These are phyloP conservation scores for Tetragonisca angustula DNA, from an alignment of 2,888 invertebrate genomes.

Conservation along the genomic window DNA sequence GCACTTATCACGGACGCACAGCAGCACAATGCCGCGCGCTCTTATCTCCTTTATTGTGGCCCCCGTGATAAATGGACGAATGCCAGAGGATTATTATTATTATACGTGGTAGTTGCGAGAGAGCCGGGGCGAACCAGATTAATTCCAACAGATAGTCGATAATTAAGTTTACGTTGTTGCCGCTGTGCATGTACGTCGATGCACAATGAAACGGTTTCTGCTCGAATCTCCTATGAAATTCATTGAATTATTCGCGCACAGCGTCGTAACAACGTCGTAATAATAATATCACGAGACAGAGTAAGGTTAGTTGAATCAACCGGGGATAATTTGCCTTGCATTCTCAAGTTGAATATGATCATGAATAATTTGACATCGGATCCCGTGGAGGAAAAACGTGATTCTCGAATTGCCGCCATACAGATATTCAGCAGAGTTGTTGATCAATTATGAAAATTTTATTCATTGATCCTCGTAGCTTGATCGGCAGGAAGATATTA, in stretches of 20 bases:
- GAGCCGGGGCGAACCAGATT: conserved; percentile 2
- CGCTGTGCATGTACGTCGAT: not conserved
- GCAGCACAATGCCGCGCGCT: conserved; percentile 23
- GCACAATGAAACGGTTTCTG: not conserved
- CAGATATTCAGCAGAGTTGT: no score
- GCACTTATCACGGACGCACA: conserved; percentile 22
- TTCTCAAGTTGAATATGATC: no score
- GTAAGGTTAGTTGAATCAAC: not conserved
- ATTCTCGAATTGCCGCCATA: no score
- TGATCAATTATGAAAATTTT: no score
- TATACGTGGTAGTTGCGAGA: not conserved
- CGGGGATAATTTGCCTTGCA: no score
- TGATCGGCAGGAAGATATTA: no score
- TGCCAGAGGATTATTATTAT: conserved; percentile 27
- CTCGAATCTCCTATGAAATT: not conserved
- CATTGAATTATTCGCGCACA: conserved; percentile 3
- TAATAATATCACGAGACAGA: not conserved
- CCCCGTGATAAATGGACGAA: conserved; percentile 19
- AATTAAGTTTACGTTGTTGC: conserved; percentile 5
- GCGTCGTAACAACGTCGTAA: not conserved
- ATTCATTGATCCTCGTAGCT: no score
- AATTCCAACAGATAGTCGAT: conserved; percentile 17
- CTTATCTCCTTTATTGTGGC: conserved; percentile 23
- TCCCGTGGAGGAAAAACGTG: no score
- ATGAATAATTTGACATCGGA: no score